These are phyloP conservation scores for Drosophila aldrichi DNA, from an alignment of 2,888 invertebrate species.

Conservation along the genomic window DNA sequence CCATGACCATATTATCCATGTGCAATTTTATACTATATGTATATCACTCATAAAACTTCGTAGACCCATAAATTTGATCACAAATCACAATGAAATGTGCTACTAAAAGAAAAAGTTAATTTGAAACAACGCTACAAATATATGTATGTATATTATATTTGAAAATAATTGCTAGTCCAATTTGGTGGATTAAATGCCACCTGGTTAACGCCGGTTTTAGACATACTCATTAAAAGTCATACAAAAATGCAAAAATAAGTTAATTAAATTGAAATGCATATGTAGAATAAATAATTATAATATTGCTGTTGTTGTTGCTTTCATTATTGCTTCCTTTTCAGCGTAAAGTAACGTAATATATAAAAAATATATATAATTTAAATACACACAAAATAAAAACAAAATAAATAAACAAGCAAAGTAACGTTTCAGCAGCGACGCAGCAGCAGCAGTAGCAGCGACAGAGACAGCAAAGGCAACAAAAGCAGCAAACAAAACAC, in stretches of 20 bases:
- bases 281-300: slow-evolving; percentile 59
- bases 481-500: slow-evolving; percentile 56
- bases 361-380: slow-evolving; percentile 50
- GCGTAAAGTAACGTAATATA: slow-evolving; percentile 64
- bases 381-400: slow-evolving; percentile 61
- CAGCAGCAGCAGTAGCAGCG: slow-evolving; percentile 4
- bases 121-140: slow-evolving; percentile 25
- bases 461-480: slow-evolving; percentile 28
- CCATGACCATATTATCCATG: neutral
- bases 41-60: neutral
- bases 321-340: slow-evolving; percentile 72
- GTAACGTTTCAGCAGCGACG: slow-evolving; percentile 49
- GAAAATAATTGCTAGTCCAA: slow-evolving; percentile 46
- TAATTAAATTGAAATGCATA: slow-evolving; percentile 47
- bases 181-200: slow-evolving; percentile 66
- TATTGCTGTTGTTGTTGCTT: slow-evolving; percentile 24
- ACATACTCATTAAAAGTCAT: slow-evolving; percentile 38
- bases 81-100: slow-evolving; percentile 7
- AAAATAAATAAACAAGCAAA: slow-evolving; percentile 57
- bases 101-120: slow-evolving; percentile 12
- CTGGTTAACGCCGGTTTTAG: slow-evolving; percentile 47
- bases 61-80: slow-evolving; percentile 3
- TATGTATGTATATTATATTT: slow-evolving; percentile 5
- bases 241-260: slow-evolving; percentile 16
- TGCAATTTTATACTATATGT: neutral